phyloP scores from a whole-genome alignment of 64 coral and sea anemone genomes.

The Platygyra sinensis region DNA sequence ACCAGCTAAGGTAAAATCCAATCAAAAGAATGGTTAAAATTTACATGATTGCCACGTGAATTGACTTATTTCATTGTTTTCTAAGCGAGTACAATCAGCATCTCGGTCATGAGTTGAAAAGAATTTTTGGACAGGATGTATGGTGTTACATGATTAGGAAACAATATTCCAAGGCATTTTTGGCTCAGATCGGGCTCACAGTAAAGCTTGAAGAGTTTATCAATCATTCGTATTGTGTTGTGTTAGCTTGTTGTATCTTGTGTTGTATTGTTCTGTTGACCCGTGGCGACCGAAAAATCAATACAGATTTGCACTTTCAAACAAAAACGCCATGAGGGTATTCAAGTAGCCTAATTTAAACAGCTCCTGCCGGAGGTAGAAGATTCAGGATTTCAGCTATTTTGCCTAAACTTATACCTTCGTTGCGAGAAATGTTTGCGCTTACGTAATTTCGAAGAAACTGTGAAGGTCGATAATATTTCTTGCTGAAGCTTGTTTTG shows the following conservation, averaged over 20 bases:
- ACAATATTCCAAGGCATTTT: slow-evolving; percentile 30
- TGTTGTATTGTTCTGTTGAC: slow-evolving; percentile 41
- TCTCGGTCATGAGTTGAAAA: not conserved
- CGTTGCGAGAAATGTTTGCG: not conserved
- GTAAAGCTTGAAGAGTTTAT: slow-evolving; percentile 36
- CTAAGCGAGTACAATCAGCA: not conserved
- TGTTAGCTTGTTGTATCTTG: slow-evolving; percentile 33
- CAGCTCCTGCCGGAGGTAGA: not conserved
- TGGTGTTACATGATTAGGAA: not conserved
- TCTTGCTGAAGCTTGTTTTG: not conserved
- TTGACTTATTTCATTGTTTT: not conserved
- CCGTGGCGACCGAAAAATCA: slow-evolving; percentile 23
- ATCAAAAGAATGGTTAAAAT: not conserved
- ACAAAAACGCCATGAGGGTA: slow-evolving; percentile 37
- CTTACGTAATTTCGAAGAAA: not conserved
- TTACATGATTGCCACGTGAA: not conserved
- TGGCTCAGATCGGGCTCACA: not conserved
- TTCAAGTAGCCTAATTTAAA: not conserved
- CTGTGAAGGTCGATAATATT: not conserved
- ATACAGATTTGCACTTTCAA: slow-evolving; percentile 43
- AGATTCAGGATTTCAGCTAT: not conserved
- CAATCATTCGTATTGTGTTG: slow-evolving; percentile 37
- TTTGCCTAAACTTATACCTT: not conserved
- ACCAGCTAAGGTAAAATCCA: not conserved
- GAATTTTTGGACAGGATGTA: slow-evolving; percentile 11